Evolutionary conservation across 35 echinoderm and acorn worm genomes (phyloP).

Genomic region (Apostichopus californicus): DNA sequence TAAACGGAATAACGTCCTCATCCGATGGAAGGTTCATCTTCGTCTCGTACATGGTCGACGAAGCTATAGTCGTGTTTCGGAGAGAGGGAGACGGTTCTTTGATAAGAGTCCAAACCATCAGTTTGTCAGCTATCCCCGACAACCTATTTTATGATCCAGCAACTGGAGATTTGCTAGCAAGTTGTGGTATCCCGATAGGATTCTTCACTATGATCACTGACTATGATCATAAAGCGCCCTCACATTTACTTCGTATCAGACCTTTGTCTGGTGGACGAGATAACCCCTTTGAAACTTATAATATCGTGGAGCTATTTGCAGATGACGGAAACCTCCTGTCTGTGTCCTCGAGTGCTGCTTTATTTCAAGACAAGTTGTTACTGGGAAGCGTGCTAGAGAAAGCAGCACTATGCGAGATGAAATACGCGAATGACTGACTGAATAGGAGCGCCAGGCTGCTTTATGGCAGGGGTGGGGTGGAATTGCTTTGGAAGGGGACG

Average conservation of each 20-base stretch:
- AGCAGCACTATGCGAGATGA: conserved; percentile 18
- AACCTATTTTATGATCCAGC: conserved; percentile 35
- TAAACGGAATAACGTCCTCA: conserved; percentile 35
- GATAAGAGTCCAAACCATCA: not conserved
- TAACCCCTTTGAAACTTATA: not conserved
- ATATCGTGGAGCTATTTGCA: conserved; percentile 22
- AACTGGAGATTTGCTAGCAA: conserved; percentile 10
- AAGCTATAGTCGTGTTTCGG: conserved; percentile 1
- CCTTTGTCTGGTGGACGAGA: not conserved
- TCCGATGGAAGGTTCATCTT: conserved; percentile 36
- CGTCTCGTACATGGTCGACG: conserved; percentile 3
- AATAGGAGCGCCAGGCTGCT: too few species aligned
- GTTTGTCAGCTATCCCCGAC: not conserved
- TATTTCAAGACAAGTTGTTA: conserved; percentile 7
- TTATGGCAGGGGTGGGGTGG: too few species aligned
- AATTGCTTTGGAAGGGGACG: too few species aligned
- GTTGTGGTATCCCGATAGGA: not conserved
- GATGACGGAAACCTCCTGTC: conserved; percentile 34
- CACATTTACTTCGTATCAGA: conserved; percentile 34
- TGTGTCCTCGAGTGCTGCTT: not conserved
- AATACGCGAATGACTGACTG: not conserved
- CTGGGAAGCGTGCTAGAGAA: conserved; percentile 20
- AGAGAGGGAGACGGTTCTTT: not conserved
- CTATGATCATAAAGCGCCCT: not conserved
- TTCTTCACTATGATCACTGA: not conserved